Evolutionary conservation across 2,888 invertebrate genomes (phyloP).

Genomic region (Tipula unca): DNA sequence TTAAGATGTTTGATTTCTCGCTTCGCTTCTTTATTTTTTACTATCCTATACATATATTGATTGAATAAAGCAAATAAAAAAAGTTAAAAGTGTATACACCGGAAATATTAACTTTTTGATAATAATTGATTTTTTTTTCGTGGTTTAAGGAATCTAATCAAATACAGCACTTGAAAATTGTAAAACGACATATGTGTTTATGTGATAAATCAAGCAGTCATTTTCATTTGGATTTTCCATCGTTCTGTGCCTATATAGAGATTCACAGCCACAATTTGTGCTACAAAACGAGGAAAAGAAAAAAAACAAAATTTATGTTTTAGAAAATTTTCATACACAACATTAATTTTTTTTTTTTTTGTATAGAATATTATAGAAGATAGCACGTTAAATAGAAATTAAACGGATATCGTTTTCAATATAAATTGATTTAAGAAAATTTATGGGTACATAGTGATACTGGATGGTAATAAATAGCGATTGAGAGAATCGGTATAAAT

Average conservation of each 20-base stretch:
- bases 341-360: not conserved
- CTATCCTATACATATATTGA: no score
- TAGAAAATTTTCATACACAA: not conserved
- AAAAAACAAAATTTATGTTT: not conserved
- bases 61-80: not conserved
- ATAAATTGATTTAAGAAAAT: not conserved
- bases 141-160: not conserved
- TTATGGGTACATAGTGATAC: not conserved
- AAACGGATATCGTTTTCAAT: not conserved
- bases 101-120: not conserved
- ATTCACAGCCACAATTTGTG: not conserved
- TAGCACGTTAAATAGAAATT: not conserved
- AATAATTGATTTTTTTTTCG: not conserved
- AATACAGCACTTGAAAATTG: not conserved
- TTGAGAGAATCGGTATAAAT: not conserved
- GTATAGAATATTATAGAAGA: not conserved
- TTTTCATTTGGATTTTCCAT: not conserved
- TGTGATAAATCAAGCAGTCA: not conserved
- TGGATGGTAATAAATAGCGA: not conserved
- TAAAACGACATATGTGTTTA: not conserved
- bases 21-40: not conserved
- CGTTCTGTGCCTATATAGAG: not conserved
- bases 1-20: not conserved
- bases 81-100: not conserved
- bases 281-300: not conserved